Evolutionary conservation across 1,140 invertebrate genomes (phyloP), one percentile per base, ranked within the genome.

Genomic region (Littorina saxatilis): DNA sequence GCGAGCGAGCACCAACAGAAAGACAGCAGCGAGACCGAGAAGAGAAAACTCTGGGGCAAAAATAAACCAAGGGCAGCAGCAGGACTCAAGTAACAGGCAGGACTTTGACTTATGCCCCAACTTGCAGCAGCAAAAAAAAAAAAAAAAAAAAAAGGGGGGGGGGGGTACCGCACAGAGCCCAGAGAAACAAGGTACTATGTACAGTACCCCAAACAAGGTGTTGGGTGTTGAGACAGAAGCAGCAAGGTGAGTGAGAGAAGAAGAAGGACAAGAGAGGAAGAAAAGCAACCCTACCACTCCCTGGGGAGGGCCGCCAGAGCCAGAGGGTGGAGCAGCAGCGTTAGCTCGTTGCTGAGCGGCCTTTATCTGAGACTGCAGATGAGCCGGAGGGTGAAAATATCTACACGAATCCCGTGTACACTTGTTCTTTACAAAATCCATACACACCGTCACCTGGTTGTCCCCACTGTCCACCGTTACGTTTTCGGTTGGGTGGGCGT

Each of bases 291-390:
- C 96, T 96, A 97, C 96, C 96, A 93, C 90, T 79, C 73, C 50
- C 58, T 58, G 82, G 47, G 52, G 73, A 76, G 80, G 47, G 81
- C 76, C 27, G 81, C 76, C 27, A 58, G 58, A 89, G 88, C 86
- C 84, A 87, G 85, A 82, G 87, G 85, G 73, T 85, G 55, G 39
- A 84, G 72, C 83, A 86, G 66, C 86, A 82, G 96, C 95, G 95
- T 96, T 95, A 95, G 96, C 96, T 95, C 96, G 81, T 85, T 91
- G 92, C 87, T 93, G 96, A 95, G 96, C 95, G 93, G 95, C 97
- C 96, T 98, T 98, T 96, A 98, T 97, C 96, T 98, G 97, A 95
- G 97, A 97, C 96, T 98, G 97, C 94, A 99, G 97, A 96, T 99
- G 97, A 95, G 97, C 95, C 95, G 91, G 91, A 50, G 91, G 91